These are phyloP conservation scores for Zosterops borbonicus DNA, from an alignment of 2,113 vertebrate species.

Conservation along the genomic window DNA sequence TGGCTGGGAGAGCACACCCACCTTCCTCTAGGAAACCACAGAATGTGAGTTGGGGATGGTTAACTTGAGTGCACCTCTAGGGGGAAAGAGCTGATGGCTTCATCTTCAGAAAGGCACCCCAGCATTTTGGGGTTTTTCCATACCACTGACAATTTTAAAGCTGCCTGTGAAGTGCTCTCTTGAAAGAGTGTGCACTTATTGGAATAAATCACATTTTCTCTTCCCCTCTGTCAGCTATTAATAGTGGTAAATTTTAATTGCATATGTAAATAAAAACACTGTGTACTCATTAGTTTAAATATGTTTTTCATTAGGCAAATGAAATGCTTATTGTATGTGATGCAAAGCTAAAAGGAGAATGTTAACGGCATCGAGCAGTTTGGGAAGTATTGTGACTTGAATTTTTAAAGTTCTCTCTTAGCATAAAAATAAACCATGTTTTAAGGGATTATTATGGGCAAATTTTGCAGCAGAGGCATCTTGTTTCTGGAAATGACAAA, in stretches of 20 bases:
- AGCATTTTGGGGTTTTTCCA: background rate
- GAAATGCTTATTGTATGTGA: conserved; percentile 59
- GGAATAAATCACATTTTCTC: conserved; percentile 59
- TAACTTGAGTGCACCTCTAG: background rate
- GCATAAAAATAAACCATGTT: background rate
- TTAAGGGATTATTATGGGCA: background rate
- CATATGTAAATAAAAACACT: conserved; percentile 72
- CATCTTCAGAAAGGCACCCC: background rate
- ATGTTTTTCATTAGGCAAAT: conserved; percentile 77
- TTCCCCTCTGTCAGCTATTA: conserved; percentile 65
- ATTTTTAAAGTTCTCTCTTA: background rate
- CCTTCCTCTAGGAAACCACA: fast-evolving
- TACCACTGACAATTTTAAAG: background rate
- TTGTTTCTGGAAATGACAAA: background rate
- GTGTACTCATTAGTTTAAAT: conserved; percentile 72
- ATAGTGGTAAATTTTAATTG: conserved; percentile 71
- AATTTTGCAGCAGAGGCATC: background rate
- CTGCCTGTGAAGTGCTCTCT: conserved; percentile 2
- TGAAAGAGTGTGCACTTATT: background rate
- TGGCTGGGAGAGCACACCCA: background rate
- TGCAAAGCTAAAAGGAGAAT: conserved; percentile 60
- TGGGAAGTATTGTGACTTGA: background rate
- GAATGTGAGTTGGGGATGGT: background rate
- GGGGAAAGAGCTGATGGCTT: background rate
- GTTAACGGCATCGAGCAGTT: conserved; percentile 14